phyloP scores from a whole-genome alignment of 1,140 invertebrate genomes.

The Frieseomelitta varia region DNA sequence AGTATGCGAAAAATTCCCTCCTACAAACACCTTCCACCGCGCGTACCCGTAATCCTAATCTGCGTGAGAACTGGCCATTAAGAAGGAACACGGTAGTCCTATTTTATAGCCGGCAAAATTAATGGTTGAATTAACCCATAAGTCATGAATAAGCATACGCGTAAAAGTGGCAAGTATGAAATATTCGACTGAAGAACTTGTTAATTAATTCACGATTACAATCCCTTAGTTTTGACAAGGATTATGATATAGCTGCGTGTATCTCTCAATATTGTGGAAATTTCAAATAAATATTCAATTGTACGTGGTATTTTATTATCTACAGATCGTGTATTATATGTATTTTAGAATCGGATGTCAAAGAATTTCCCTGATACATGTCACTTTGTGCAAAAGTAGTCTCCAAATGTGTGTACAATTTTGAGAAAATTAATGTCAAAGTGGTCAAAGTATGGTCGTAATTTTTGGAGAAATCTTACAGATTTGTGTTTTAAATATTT shows the following conservation, averaged over 20 bases:
- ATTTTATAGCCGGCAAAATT: conserved; percentile 8
- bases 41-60: conserved; percentile 26
- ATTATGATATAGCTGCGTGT: neutral
- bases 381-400: too few relatives aligned
- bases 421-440: too few relatives aligned
- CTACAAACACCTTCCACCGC: neutral
- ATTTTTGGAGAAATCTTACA: too few relatives aligned
- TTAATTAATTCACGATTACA: neutral
- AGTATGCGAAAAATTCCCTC: conserved; percentile 22
- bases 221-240: neutral
- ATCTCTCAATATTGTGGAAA: neutral
- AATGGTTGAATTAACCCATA: conserved; percentile 14
- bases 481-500: too few relatives aligned
- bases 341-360: too few relatives aligned
- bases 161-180: neutral
- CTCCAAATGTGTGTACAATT: too few relatives aligned
- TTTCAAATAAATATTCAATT: neutral
- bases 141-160: neutral
- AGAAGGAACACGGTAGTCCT: conserved; percentile 30
- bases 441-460: too few relatives aligned
- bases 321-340: too few relatives aligned
- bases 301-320: neutral
- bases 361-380: too few relatives aligned
- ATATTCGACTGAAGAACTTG: conserved; percentile 1
- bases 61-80: conserved; percentile 38